Percentiles rank a stretch among this genome's conserved stretches.
These are phyloP conservation scores for Nannoperca australis DNA, from an alignment of 2,797 vertebrate genomes.

Conservation along the genomic window DNA sequence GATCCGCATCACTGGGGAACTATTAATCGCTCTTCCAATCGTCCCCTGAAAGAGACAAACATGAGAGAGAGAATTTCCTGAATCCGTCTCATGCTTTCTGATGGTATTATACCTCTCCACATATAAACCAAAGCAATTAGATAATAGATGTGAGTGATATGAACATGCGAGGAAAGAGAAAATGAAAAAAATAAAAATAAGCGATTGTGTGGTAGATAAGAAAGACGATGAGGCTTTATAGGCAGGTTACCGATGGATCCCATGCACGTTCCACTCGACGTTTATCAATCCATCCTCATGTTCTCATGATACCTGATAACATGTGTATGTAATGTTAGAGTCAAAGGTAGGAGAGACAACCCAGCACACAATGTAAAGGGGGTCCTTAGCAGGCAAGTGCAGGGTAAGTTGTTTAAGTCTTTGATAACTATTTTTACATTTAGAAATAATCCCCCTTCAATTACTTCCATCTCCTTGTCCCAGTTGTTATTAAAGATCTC, in stretches of 20 bases:
- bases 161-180: slow-evolving; percentile 4
- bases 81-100: slow-evolving; percentile 6
- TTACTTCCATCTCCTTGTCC: slow-evolving; percentile 42
- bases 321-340: background rate
- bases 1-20: slow-evolving; percentile 31
- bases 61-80: slow-evolving; percentile 6
- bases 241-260: background rate
- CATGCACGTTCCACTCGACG: slow-evolving; percentile 8
- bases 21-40: slow-evolving; percentile 41
- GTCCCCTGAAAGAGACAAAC: slow-evolving; percentile 8
- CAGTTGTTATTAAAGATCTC: slow-evolving; percentile 39
- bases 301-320: background rate
- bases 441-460: slow-evolving; percentile 43
- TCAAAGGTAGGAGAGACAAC: background rate
- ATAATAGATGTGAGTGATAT: slow-evolving; percentile 1
- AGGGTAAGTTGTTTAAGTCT: background rate
- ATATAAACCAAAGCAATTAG: slow-evolving; percentile 1
- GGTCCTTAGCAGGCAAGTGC: slow-evolving; percentile 17
- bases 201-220: background rate
- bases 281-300: slow-evolving; percentile 1
- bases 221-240: slow-evolving; percentile 1
- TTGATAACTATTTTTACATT: slow-evolving; percentile 47
- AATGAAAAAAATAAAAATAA: background rate
- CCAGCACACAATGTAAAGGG: background rate
- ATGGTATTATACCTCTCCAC: slow-evolving; percentile 6